Base-by-base conservation (phyloP, 2,797 vertebrate genomes). In the Mastacembelus armatus region DNA sequence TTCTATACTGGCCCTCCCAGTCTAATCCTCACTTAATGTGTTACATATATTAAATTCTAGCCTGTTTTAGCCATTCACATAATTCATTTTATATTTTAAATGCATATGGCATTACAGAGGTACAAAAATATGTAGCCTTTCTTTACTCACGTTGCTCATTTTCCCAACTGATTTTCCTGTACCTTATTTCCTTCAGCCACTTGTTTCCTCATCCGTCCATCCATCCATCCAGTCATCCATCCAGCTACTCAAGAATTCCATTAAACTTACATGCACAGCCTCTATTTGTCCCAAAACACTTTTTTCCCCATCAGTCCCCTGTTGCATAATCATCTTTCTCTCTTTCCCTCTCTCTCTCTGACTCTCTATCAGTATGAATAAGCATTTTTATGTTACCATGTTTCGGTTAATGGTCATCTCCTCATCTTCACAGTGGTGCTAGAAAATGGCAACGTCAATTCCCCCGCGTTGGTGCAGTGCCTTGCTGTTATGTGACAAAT, bases 401-500 rank as follows among this genome's bases (percentile, higher is more conserved):
- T 80, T 68, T 70, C 62, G 73, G 39, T 50, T 56, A 35, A 58
- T 22, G 32, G 18, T 18, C 47, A 35, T 21, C 14, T 54, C 24
- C 29, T 43, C 22, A n/a, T 45, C 36, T 65, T n/a, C 19, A 30
- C 18, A 21, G 35, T 26, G 5, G 32, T n/a, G 36, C 30, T 11
- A 61, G 45, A 29, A 51, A 69, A 77, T 52, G 36, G 40, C 75
- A 69, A 39, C 12, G 7, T 48, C 64, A 39, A 12, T 33, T 59
- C 59, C 35, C 14, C 49, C 7, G n/a, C 51, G 10, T 26, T 27
- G 26, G 14, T 62, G 60, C 30, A 10, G 42, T 79, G 80, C 84
- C 81, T 80, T 65, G 63, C 71, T 67, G 73, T 77, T 67, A 77
- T 77, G 71, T 74, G 71, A 69, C 65, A 78, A 89, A 84, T 91